These are phyloP conservation scores for Hemichromis elongatus DNA, from an alignment of 2,113 vertebrate genomes.

Conservation along the genomic window DNA sequence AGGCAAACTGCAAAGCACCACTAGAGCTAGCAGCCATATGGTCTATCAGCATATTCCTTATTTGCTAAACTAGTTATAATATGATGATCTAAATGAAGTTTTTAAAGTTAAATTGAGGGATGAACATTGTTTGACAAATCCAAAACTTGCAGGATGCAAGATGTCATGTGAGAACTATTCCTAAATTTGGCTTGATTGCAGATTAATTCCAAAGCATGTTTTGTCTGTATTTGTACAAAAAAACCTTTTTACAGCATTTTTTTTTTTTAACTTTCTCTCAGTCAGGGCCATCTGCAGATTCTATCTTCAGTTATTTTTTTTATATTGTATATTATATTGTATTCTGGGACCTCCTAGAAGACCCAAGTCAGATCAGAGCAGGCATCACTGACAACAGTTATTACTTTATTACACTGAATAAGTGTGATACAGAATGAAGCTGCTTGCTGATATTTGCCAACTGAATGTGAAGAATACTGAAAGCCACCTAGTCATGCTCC, in stretches of 20 bases:
- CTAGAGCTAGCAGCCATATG: background rate
- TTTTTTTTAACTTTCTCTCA: background rate
- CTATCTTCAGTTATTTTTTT: background rate
- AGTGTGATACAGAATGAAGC: background rate
- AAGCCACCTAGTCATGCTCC: background rate
- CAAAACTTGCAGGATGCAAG: background rate
- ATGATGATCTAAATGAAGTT: background rate
- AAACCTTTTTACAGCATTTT: no score
- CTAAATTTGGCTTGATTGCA: background rate
- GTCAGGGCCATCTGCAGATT: background rate
- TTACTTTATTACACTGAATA: background rate
- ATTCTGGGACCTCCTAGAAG: background rate
- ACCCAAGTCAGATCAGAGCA: background rate
- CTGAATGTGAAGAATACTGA: background rate
- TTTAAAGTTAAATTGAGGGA: background rate
- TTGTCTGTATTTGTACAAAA: background rate
- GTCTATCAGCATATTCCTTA: background rate
- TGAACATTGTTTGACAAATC: background rate
- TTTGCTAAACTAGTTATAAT: constrained; percentile 1
- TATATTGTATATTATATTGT: no score
- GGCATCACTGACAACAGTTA: background rate
- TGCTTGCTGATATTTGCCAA: background rate
- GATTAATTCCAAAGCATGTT: background rate
- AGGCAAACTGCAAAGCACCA: background rate
- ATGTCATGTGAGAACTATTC: background rate